Evolutionary conservation across 2,797 vertebrate genomes (phyloP).

Genomic region (Xenentodon cancila): DNA sequence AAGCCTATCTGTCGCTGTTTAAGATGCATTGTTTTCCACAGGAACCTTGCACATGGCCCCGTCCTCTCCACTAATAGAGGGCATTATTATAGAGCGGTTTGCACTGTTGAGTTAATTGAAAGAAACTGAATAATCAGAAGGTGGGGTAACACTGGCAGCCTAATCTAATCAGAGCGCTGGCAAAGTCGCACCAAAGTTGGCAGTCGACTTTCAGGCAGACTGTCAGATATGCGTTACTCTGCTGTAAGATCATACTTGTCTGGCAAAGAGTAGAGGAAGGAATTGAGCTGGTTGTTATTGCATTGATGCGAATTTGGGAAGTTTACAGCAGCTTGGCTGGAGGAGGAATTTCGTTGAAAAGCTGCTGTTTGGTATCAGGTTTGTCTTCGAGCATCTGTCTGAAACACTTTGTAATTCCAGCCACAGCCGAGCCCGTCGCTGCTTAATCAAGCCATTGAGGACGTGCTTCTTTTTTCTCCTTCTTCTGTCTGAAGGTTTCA

Average conservation of each 20-base stretch:
- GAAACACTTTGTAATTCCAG: conserved; percentile 42
- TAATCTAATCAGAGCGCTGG: conserved; percentile 18
- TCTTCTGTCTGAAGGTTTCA: conserved; percentile 21
- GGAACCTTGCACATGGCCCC: neutral
- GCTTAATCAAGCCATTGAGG: conserved; percentile 38
- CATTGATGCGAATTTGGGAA: conserved; percentile 17
- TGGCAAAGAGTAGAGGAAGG: conserved; percentile 1
- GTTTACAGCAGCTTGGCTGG: neutral
- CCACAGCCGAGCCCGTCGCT: conserved; percentile 23
- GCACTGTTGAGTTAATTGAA: conserved; percentile 35
- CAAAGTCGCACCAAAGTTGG: conserved; percentile 31
- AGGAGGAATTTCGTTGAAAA: conserved; percentile 27
- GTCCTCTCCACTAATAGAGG: conserved; percentile 10
- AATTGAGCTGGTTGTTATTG: conserved; percentile 19
- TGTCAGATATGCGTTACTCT: conserved; percentile 16
- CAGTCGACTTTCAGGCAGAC: conserved; percentile 34
- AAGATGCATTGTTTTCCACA: conserved; percentile 18
- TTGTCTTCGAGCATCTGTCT: conserved; percentile 26
- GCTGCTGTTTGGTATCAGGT: neutral
- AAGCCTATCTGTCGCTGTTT: conserved; percentile 8
- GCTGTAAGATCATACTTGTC: neutral
- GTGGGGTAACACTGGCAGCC: conserved; percentile 11
- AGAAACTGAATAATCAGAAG: conserved; percentile 33
- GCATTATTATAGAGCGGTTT: conserved; percentile 11
- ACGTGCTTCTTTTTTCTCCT: conserved; percentile 11